Base-by-base conservation (phyloP, 2,113 vertebrate species). In the Rallus limicola region DNA sequence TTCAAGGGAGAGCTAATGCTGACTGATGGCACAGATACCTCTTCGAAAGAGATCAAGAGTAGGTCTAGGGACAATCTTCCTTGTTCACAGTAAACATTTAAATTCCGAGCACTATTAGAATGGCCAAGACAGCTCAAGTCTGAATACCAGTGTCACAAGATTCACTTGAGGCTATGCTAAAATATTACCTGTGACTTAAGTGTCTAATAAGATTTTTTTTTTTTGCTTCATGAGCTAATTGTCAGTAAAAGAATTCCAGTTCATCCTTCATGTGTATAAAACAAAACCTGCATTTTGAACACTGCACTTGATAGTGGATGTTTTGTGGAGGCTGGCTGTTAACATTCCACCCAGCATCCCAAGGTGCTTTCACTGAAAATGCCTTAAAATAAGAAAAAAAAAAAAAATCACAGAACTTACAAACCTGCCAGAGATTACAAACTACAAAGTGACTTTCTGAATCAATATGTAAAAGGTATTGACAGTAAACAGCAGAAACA, bases 1-100 rank as follows among this genome's bases (percentile, higher is more conserved):
- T 78, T 5, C 0, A 0, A 67, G 3, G 24, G 7, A 34, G 18
- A 69, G 25, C 20, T 76, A 65, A 60, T 21, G 53, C 33, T 68
- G 38, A 79, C 38, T 71, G 40, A 34, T 31, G 18, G 42, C 70
- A 64, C 18, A 93, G 79, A 80, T 4, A 83, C 4, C 9, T 46
- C 34, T 72, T 68, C 46, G 9, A 69, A 79, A 59, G 1, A 50
- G 28, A 70, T 85, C 34, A 18, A 90, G 44, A 72, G 20, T 48
- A 87, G 26, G 13, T 29, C n/a, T n/a, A n/a, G 17, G 36, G 23
- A 81, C 42, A 74, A 17, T 26, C 69, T 46, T 70, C 44, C 10
- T 55, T 60, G 55, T 60, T 71, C 20, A 64, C 26, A 38, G 42
- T 26, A 62, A 60, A 36, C 16, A n/a, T 62, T 56, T 67, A 42